A percentile compares a stretch with the other conserved stretches of the same genome.
These are phyloP conservation scores for Danio aesculapii DNA, from an alignment of 2,797 vertebrate species.

Conservation along the genomic window DNA sequence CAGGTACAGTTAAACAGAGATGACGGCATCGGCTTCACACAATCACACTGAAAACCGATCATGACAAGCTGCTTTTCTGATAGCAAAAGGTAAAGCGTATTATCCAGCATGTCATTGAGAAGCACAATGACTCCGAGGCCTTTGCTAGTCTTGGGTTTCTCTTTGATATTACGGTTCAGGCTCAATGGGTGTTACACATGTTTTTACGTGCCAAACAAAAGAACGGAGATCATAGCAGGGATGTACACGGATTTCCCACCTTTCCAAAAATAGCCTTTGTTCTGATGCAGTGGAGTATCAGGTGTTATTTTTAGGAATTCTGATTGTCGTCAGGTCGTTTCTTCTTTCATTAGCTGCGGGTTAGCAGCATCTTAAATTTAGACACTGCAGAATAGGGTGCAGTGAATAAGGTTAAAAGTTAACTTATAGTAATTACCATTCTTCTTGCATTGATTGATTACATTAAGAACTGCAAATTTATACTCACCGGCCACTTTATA, in stretches of 20 bases:
- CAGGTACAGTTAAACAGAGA: conserved; percentile 32
- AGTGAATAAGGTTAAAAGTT: no score
- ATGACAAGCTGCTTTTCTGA: conserved; percentile 24
- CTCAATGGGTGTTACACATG: conserved; percentile 56
- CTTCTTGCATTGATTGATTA: no score
- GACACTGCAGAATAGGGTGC: no score
- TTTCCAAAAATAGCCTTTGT: conserved; percentile 71
- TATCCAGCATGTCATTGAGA: conserved; percentile 21
- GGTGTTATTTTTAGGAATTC: conserved; percentile 76
- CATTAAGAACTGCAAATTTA: no score
- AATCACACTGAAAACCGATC: conserved; percentile 32
- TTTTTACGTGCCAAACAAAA: conserved; percentile 62
- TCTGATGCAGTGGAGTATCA: conserved; percentile 68
- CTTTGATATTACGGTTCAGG: conserved; percentile 24
- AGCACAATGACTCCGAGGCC: not conserved
- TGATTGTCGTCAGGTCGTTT: conserved; percentile 64
- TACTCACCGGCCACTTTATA: no score
- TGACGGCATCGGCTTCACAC: conserved; percentile 29
- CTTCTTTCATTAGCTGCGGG: conserved; percentile 44
- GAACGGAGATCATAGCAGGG: conserved; percentile 63
- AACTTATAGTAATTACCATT: no score
- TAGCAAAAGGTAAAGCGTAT: conserved; percentile 8
- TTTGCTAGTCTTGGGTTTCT: conserved; percentile 29
- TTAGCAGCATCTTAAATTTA: not conserved
- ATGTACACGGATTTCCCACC: conserved; percentile 64